A percentile compares a stretch with the other conserved stretches of the same genome.
Conservation (phyloP, 2,888 invertebrate genomes). For the Cataglyphis rosenhaueri region DNA sequence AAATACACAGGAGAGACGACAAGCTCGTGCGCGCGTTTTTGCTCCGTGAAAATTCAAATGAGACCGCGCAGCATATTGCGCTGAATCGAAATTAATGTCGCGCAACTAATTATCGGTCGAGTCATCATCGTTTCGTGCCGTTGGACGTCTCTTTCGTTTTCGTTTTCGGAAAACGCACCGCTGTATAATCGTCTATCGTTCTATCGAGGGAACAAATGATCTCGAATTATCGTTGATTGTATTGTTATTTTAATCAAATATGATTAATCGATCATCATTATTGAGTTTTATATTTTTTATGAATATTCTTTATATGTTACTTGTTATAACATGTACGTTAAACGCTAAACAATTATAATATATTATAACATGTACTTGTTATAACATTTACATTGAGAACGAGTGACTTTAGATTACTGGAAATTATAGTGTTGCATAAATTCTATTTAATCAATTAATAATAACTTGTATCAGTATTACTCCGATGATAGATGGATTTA, state of each 20-base stretch:
- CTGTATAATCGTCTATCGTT: conserved; percentile 32
- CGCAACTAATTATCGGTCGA: conserved; percentile 82
- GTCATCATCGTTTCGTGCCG: conserved; percentile 68
- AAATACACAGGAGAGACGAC: conserved; percentile 81
- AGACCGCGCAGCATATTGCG: conserved; percentile 84
- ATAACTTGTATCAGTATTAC: background rate
- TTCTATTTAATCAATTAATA: background rate
- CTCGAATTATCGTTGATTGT: conserved; percentile 32
- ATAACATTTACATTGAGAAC: background rate
- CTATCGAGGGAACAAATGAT: conserved; percentile 29
- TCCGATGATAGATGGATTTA: conserved; percentile 20
- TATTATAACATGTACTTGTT: too few species aligned
- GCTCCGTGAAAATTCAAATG: conserved; percentile 83
- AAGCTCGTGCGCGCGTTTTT: conserved; percentile 79
- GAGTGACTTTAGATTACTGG: background rate
- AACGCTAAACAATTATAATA: too few species aligned
- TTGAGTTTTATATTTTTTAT: background rate
- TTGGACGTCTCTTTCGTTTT: conserved; percentile 30
- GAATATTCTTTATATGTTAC: background rate
- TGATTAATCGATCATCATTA: conserved; percentile 30
- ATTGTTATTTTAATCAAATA: conserved; percentile 16
- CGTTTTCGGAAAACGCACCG: conserved; percentile 12
- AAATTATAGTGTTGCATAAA: background rate
- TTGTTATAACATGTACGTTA: background rate
- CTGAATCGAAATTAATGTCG: conserved; percentile 84